phyloP scores from a whole-genome alignment of 2,797 vertebrate species.

The Gymnodraco acuticeps region DNA sequence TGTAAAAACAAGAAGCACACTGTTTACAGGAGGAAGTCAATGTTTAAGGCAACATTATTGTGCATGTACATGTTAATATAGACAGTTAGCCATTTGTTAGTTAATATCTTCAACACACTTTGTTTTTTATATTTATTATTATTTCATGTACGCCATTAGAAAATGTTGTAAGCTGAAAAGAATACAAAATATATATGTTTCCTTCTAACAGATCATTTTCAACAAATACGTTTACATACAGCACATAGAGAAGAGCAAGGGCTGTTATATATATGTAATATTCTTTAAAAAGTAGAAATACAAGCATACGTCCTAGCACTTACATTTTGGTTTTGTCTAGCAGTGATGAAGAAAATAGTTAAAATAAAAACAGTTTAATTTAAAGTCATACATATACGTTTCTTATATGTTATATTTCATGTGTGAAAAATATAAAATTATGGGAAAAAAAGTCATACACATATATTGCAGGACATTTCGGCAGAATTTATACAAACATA shows the following conservation, averaged over 20 bases:
- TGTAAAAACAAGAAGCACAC: not conserved
- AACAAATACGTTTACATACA: constrained; percentile 15
- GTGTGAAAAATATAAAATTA: constrained; percentile 53
- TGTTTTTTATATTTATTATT: constrained; percentile 42
- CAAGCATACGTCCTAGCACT: constrained; percentile 21
- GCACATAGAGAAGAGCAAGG: constrained; percentile 3
- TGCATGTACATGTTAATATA: not conserved
- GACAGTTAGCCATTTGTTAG: not conserved
- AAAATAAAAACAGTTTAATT: constrained; percentile 14
- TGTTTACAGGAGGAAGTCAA: not conserved
- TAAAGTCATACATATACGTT: constrained; percentile 23
- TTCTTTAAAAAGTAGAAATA: constrained; percentile 19
- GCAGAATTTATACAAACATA: constrained; percentile 54
- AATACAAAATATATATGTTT: constrained; percentile 3
- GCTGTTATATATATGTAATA: not conserved
- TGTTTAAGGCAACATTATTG: too few relatives aligned
- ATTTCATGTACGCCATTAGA: constrained; percentile 40
- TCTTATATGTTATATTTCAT: constrained; percentile 31
- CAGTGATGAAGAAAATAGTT: not conserved
- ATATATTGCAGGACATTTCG: constrained; percentile 27
- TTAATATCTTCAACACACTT: not conserved
- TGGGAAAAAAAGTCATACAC: constrained; percentile 17
- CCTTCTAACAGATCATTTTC: not conserved
- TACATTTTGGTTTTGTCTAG: constrained; percentile 5
- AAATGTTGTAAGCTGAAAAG: constrained; percentile 15